These are phyloP conservation scores for Lutraria lutraria DNA, from an alignment of 2,888 invertebrate genomes.

Conservation along the genomic window DNA sequence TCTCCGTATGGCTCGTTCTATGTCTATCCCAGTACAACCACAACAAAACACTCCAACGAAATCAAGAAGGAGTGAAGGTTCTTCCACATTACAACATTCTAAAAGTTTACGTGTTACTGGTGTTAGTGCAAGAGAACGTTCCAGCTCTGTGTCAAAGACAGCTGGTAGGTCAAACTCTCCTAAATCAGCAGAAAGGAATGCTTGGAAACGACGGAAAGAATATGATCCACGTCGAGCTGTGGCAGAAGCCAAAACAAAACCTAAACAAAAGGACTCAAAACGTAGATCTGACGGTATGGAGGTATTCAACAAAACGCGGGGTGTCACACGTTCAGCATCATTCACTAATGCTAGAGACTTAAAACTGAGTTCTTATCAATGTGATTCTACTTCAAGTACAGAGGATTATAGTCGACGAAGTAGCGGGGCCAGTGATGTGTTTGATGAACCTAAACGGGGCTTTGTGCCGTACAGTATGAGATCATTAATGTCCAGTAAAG, in stretches of 20 bases:
- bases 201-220: constrained; percentile 97
- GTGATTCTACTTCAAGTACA: constrained; percentile 75
- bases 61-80: constrained; percentile 69
- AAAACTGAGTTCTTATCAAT: constrained; percentile 71
- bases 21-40: constrained; percentile 65
- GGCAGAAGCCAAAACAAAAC: constrained; percentile 90
- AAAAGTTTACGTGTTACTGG: constrained; percentile 81
- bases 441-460: constrained; percentile 72
- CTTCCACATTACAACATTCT: constrained; percentile 62
- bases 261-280: constrained; percentile 63
- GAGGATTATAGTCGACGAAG: constrained; percentile 75
- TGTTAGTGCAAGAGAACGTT: constrained; percentile 73
- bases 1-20: constrained; percentile 72
- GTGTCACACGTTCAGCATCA: constrained; percentile 81
- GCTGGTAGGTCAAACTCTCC: constrained; percentile 81
- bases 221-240: constrained; percentile 98
- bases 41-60: constrained; percentile 45
- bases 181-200: constrained; percentile 92
- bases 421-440: constrained; percentile 73
- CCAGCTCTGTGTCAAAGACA: constrained; percentile 74
- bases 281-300: constrained; percentile 61
- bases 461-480: constrained; percentile 77
- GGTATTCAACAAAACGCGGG: constrained; percentile 56
- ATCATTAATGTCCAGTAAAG: constrained; percentile 72
- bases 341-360: constrained; percentile 79